A percentile compares a stretch with the other conserved stretches of the same genome.
These are phyloP conservation scores for Petrocephalus microphthalmus DNA, from an alignment of 2,113 vertebrate species.

Conservation along the genomic window DNA sequence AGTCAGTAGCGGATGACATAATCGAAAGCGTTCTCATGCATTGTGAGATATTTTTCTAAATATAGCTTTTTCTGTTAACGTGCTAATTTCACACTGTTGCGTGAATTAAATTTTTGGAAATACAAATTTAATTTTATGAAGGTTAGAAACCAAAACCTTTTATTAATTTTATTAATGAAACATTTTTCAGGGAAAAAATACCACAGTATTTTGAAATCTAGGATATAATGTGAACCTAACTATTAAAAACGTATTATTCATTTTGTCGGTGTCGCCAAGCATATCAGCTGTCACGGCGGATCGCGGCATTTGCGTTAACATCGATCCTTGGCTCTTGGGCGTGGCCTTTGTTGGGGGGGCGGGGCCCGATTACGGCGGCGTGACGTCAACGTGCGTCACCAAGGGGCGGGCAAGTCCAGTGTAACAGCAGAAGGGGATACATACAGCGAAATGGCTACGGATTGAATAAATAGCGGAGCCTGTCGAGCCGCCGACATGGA, in stretches of 20 bases:
- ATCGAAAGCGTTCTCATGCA: neutral
- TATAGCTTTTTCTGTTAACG: neutral
- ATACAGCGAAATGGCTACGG: neutral
- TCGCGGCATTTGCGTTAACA: neutral
- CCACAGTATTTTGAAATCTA: neutral
- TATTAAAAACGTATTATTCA: neutral
- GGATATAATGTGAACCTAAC: neutral
- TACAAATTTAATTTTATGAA: neutral
- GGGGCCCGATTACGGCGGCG: neutral
- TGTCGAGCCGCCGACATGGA: neutral
- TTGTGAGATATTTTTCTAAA: neutral
- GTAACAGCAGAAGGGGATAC: neutral
- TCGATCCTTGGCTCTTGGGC: neutral
- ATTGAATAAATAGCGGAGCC: neutral
- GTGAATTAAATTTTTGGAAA: neutral
- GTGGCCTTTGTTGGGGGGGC: neutral
- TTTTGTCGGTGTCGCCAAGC: neutral
- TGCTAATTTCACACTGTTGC: neutral
- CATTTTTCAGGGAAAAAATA: neutral
- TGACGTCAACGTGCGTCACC: neutral
- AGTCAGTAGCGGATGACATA: neutral
- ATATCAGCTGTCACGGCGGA: neutral
- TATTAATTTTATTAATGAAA: neutral
- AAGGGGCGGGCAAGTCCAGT: neutral
- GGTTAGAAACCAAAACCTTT: neutral